These are phyloP conservation scores for Parascotia fuliginaria DNA, from an alignment of 2,888 invertebrate species.

Conservation along the genomic window DNA sequence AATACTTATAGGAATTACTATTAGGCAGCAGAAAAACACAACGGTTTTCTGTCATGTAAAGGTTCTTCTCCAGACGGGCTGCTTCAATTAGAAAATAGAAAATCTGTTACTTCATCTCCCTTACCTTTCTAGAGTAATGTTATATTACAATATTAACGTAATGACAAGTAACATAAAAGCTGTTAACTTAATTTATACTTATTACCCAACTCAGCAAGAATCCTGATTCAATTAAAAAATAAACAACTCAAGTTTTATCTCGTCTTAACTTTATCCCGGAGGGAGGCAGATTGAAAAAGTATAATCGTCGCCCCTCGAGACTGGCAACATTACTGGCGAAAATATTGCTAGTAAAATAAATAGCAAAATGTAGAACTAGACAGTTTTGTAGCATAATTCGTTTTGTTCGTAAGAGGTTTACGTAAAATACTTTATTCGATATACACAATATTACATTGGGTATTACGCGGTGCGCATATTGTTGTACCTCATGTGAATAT, in stretches of 20 bases:
- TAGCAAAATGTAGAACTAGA: neutral
- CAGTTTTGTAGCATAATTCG: neutral
- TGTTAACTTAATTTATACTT: neutral
- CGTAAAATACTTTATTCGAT: slow-evolving; percentile 1
- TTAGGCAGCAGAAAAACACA: too few relatives aligned
- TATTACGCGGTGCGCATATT: neutral
- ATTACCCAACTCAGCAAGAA: neutral
- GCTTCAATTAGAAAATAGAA: too few relatives aligned
- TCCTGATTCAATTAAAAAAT: neutral
- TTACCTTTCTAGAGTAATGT: too few relatives aligned
- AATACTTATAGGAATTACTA: too few relatives aligned
- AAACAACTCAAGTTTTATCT: neutral
- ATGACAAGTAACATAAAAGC: neutral
- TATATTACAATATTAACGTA: too few relatives aligned
- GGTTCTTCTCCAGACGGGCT: too few relatives aligned
- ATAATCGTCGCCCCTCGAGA: neutral
- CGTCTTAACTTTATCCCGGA: neutral
- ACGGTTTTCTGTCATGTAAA: too few relatives aligned
- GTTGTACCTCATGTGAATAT: neutral
- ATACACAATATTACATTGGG: neutral
- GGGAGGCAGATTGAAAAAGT: neutral
- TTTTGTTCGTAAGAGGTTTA: neutral
- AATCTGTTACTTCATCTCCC: too few relatives aligned
- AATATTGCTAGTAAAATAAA: too few relatives aligned
- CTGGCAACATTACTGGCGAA: neutral